Percentiles rank a stretch among this genome's conserved stretches.
Evolutionary conservation across 2,888 invertebrate species (phyloP).

Genomic region (Sinotaia quadrata): DNA sequence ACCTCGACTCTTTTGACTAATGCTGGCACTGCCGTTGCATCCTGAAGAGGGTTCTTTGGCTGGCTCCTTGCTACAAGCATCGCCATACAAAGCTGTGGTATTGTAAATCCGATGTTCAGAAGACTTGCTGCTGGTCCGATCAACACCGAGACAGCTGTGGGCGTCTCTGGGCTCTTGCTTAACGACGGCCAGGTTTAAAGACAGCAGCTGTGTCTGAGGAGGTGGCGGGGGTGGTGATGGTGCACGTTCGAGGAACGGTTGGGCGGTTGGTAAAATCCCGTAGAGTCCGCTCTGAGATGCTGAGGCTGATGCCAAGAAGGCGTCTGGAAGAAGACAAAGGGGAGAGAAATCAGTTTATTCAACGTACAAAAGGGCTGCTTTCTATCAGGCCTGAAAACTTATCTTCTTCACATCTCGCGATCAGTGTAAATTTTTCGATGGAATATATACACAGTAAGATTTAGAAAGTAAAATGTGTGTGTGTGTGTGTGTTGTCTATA

Average conservation of each 20-base stretch:
- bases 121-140: constrained; percentile 11
- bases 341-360: too few species aligned
- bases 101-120: constrained; percentile 7
- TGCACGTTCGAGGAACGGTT: constrained; percentile 15
- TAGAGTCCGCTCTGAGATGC: constrained; percentile 24
- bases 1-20: too few species aligned
- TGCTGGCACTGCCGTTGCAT: too few species aligned
- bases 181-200: constrained; percentile 10
- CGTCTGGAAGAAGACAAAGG: constrained; percentile 18
- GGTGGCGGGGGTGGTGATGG: constrained; percentile 11
- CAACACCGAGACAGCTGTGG: not conserved
- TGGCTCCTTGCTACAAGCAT: not conserved
- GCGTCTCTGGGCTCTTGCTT: constrained; percentile 23
- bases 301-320: constrained; percentile 22
- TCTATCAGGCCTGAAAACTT: too few species aligned
- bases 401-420: too few species aligned
- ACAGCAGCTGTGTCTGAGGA: not conserved
- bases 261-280: constrained; percentile 17
- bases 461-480: too few species aligned
- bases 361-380: too few species aligned
- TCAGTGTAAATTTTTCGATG: too few species aligned
- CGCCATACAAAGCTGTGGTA: not conserved
- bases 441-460: too few species aligned
- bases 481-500: too few species aligned
- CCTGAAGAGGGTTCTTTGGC: not conserved